Evolutionary conservation across 2,797 vertebrate species (phyloP).

Genomic region (Pelobates cultripes): DNA sequence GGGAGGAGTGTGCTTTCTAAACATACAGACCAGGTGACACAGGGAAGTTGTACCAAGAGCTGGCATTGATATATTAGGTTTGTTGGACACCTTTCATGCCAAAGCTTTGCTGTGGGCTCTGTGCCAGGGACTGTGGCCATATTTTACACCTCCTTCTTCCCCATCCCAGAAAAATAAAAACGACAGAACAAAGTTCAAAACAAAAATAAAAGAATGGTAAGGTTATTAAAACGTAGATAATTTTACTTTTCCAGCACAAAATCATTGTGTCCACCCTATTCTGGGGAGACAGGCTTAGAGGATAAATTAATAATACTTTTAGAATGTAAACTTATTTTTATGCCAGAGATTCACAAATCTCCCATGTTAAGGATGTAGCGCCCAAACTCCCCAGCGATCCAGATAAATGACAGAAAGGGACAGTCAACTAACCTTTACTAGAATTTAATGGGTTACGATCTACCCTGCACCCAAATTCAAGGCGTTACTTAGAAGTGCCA

Average conservation of each 20-base stretch:
- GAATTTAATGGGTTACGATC: not conserved
- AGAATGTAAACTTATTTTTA: not conserved
- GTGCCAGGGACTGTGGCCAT: conserved; percentile 4
- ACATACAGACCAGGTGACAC: conserved; percentile 35
- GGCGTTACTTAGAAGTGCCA: not conserved
- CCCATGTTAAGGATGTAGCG: not conserved
- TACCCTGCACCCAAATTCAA: not conserved
- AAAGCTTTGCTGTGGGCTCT: not conserved
- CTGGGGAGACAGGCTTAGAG: no score
- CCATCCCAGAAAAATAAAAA: not conserved
- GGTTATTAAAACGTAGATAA: not conserved
- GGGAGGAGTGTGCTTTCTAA: conserved; percentile 39
- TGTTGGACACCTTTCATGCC: conserved; percentile 28
- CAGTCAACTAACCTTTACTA: not conserved
- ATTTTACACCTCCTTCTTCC: not conserved
- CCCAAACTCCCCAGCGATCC: not conserved
- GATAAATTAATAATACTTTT: no score
- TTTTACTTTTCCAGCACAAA: not conserved
- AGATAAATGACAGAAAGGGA: not conserved
- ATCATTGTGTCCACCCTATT: no score
- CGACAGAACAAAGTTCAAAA: no score
- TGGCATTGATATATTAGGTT: conserved; percentile 13
- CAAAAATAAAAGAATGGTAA: not conserved
- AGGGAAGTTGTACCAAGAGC: conserved; percentile 12
- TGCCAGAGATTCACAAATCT: not conserved